These are phyloP conservation scores for Aldabrachelys gigantea DNA, from an alignment of 2,113 vertebrate species.

Conservation along the genomic window DNA sequence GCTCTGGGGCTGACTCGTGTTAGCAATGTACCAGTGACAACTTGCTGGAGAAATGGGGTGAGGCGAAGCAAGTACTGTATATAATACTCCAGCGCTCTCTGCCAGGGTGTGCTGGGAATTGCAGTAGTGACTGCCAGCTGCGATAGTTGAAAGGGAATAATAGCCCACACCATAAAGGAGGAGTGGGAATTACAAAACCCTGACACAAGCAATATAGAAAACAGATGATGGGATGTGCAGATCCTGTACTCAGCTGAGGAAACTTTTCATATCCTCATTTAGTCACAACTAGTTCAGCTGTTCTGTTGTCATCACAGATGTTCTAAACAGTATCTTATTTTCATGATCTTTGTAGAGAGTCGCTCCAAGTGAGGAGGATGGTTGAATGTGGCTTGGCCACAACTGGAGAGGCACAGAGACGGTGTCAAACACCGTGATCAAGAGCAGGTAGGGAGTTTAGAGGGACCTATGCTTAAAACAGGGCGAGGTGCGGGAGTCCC, in stretches of 20 bases:
- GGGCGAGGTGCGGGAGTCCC: neutral
- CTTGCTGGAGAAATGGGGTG: neutral
- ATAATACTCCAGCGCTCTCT: neutral
- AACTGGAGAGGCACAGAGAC: neutral
- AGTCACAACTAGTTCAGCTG: neutral
- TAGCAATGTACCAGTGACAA: neutral
- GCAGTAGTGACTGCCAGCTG: neutral
- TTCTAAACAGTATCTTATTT: rapidly evolving
- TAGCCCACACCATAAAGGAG: neutral
- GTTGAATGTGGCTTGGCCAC: neutral
- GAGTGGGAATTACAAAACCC: neutral
- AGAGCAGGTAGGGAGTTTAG: neutral
- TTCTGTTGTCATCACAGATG: neutral
- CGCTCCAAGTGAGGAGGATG: neutral
- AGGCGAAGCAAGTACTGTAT: neutral
- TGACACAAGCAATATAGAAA: neutral
- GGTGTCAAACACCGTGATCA: neutral
- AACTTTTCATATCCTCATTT: neutral
- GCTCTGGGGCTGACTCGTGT: too few species aligned
- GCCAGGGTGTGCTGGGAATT: neutral
- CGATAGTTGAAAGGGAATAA: neutral
- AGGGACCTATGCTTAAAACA: neutral
- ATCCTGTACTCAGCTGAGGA: neutral
- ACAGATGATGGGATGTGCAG: neutral
- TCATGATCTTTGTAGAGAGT: neutral